Conservation (phyloP, 2,888 invertebrate genomes). For the Hyposoter didymator region DNA sequence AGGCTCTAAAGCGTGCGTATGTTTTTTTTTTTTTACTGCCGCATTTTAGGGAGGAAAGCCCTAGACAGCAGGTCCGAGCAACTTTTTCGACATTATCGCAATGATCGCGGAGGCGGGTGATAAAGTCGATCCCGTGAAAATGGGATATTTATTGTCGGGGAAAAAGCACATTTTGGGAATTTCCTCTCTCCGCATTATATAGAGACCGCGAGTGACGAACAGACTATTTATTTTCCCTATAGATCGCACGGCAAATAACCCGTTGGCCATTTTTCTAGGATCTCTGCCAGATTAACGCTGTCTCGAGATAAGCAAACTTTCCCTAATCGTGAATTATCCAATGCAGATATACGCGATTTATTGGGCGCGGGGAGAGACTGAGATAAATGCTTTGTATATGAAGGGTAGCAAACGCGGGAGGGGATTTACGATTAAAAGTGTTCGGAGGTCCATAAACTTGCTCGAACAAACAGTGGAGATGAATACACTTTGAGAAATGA, state of each 20-base stretch:
- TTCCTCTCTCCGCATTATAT: background rate
- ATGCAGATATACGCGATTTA: background rate
- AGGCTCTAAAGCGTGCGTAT: background rate
- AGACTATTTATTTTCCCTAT: background rate
- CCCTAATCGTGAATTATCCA: conserved; percentile 3
- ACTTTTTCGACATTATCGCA: background rate
- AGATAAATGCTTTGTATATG: background rate
- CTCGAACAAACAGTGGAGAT: conserved; percentile 10
- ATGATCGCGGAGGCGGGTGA: background rate
- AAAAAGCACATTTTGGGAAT: background rate
- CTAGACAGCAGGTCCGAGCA: background rate
- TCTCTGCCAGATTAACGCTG: background rate
- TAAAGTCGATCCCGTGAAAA: background rate
- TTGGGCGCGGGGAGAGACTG: no score
- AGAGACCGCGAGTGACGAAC: background rate
- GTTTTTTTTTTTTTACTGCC: background rate
- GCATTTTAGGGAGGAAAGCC: background rate
- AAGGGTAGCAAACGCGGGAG: background rate
- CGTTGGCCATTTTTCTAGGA: background rate
- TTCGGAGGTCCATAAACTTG: background rate
- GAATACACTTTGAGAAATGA: conserved; percentile 47
- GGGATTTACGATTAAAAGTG: conserved; percentile 17
- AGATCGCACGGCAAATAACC: background rate
- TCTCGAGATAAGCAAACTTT: background rate
- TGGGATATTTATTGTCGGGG: background rate